Conservation (phyloP, 2,888 invertebrate genomes). For the Nezara viridula region DNA sequence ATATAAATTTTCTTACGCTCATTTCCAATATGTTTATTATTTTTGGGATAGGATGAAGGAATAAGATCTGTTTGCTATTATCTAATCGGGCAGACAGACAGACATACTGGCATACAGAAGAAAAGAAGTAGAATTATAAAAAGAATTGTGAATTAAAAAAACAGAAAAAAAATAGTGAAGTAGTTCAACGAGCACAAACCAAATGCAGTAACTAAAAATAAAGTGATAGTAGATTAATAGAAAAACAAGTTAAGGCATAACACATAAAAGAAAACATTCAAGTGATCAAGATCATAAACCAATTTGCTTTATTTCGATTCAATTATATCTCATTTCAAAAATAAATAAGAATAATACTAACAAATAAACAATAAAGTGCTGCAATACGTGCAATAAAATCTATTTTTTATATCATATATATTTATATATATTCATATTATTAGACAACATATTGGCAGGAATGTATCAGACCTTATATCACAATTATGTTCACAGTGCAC, state of each 20-base stretch:
- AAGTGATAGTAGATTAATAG: constrained; percentile 49
- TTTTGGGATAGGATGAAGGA: constrained; percentile 36
- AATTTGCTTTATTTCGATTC: constrained; percentile 61
- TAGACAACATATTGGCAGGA: constrained; percentile 65
- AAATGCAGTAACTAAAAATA: constrained; percentile 47
- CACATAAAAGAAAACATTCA: constrained; percentile 58
- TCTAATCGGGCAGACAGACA: constrained; percentile 45
- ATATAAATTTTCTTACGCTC: background rate
- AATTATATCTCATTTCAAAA: constrained; percentile 59
- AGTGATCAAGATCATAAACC: constrained; percentile 61
- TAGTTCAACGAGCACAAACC: constrained; percentile 40
- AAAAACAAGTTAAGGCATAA: constrained; percentile 54
- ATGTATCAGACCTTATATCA: constrained; percentile 65
- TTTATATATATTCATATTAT: constrained; percentile 60
- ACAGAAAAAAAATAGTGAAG: constrained; percentile 2
- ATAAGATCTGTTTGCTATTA: background rate
- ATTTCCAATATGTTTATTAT: constrained; percentile 21
- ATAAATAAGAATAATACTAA: constrained; percentile 60
- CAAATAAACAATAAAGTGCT: constrained; percentile 61
- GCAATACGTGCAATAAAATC: constrained; percentile 63
- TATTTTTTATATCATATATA: constrained; percentile 60
- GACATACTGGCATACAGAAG: constrained; percentile 49
- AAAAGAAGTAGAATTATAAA: constrained; percentile 25
- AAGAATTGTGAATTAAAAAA: constrained; percentile 39
- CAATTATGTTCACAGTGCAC: constrained; percentile 65